Percentiles rank a stretch among this genome's conserved stretches.
phyloP scores from a whole-genome alignment of 2,888 invertebrate genomes.

The Heliconius cydno region DNA sequence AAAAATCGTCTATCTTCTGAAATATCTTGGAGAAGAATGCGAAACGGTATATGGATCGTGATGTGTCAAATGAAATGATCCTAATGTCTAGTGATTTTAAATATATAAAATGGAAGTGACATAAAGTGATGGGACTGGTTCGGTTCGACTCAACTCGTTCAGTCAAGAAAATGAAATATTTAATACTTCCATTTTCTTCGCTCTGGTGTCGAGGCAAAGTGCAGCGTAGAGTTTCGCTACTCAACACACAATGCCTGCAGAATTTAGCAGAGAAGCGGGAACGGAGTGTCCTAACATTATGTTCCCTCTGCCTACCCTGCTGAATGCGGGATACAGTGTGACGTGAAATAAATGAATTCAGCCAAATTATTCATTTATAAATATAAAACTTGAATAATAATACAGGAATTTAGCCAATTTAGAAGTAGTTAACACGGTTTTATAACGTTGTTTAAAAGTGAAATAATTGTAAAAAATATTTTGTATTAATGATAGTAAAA shows the following conservation, averaged over 20 bases:
- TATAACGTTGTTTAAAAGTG: neutral
- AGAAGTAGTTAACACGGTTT: neutral
- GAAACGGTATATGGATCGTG: slow-evolving; percentile 47
- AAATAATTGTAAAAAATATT: neutral
- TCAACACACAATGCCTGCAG: too few relatives aligned
- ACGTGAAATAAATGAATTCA: neutral
- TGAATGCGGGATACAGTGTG: too few relatives aligned
- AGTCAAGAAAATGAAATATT: too few relatives aligned
- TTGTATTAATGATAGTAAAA: neutral
- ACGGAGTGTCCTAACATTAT: too few relatives aligned
- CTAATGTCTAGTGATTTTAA: slow-evolving; percentile 33
- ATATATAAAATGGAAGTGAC: slow-evolving; percentile 17
- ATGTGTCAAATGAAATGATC: slow-evolving; percentile 44
- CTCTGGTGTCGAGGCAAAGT: too few relatives aligned
- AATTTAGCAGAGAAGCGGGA: too few relatives aligned
- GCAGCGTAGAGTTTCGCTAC: too few relatives aligned
- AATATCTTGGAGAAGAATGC: slow-evolving; percentile 43
- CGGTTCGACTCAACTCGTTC: too few relatives aligned
- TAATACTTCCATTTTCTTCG: too few relatives aligned
- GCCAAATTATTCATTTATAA: neutral
- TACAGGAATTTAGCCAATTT: neutral
- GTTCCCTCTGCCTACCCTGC: too few relatives aligned
- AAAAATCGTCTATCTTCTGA: slow-evolving; percentile 36
- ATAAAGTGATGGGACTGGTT: neutral
- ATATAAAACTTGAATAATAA: neutral